Evolutionary conservation across 2,888 invertebrate genomes (phyloP), one percentile per base, ranked within the genome.

Genomic region (Ectemnius continuus): DNA sequence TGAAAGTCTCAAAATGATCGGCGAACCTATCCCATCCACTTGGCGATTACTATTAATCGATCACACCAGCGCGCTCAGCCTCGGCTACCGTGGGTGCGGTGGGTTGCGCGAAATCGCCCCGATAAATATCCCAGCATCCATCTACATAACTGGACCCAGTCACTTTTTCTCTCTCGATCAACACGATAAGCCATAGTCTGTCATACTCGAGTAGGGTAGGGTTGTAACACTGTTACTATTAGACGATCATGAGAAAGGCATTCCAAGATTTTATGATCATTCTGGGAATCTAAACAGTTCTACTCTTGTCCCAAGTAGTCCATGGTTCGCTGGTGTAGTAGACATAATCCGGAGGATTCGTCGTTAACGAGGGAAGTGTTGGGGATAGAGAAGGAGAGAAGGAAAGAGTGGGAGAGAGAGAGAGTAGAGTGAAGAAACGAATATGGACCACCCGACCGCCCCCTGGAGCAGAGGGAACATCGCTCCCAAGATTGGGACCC

Each of bases 1-100:
- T 83, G 84, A 83, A 83, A 83, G 83, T 84, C 76, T 77, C 67
- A 18, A 70, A 78, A 80, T 73, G 58, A 77, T 36, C 56, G 78
- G 64, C 68, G 47, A 36, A 36, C 65, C 63, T 79, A 70, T 75
- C 75, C 77, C 77, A 66, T 77, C 58, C 65, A 70, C 75, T 75
- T 75, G 68, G 73, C 62, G 64, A 70, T 77, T 77, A 77, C 77
- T 77, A 77, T 79, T 75, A 75, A 69, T 75, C 67, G 75, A 14
- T 20, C 70, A 52, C 52, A 52, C 5, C 52, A 13, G 16, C 16
- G 16, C 16, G 8, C 52, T 14, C 5, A 52, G 1, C 16, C 52
- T 11, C 8, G 52, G 16, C 52, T 52, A 52, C 52, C 52, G 52
- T 52, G 14, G 52, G 52, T 14, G 52, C 16, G 52, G 14, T 52